Conservation (phyloP, 2,113 vertebrate species). For the Stigmatopora argus region DNA sequence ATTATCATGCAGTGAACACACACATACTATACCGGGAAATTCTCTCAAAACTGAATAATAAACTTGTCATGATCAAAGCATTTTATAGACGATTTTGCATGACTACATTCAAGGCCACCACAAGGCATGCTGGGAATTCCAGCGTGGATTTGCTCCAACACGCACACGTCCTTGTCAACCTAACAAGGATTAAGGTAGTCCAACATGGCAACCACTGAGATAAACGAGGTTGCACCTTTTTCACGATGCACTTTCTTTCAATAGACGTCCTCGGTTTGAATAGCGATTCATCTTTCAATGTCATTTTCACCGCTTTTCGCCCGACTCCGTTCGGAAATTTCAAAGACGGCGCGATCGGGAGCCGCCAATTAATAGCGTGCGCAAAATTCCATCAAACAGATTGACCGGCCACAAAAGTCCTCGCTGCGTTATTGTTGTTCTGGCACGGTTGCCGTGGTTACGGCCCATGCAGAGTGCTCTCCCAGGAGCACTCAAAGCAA, state of each 20-base stretch:
- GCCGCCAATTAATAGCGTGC: not conserved
- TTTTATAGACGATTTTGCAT: too few relatives aligned
- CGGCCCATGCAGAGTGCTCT: constrained; percentile 9
- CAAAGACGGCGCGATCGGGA: not conserved
- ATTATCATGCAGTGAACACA: too few relatives aligned
- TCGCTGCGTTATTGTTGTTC: constrained; percentile 3
- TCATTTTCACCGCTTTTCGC: not conserved
- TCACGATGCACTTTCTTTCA: not conserved
- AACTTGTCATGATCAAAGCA: too few relatives aligned
- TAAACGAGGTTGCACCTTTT: not conserved
- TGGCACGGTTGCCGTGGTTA: constrained; percentile 9
- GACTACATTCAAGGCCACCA: too few relatives aligned
- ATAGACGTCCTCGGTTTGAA: not conserved
- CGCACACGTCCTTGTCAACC: too few relatives aligned
- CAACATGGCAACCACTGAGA: not conserved
- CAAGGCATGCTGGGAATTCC: too few relatives aligned
- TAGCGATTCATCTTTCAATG: not conserved
- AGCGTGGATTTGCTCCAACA: too few relatives aligned
- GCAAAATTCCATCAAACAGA: not conserved
- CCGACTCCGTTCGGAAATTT: not conserved
- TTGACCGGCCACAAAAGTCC: constrained; percentile 3
- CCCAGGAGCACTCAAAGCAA: constrained; percentile 5
- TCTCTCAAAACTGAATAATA: too few relatives aligned
- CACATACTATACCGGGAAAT: too few relatives aligned
- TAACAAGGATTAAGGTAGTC: too few relatives aligned